Evolutionary conservation across 2,113 vertebrate species (phyloP), one percentile per base, ranked within the genome.

Genomic region (Urocynchramus pylzowi): DNA sequence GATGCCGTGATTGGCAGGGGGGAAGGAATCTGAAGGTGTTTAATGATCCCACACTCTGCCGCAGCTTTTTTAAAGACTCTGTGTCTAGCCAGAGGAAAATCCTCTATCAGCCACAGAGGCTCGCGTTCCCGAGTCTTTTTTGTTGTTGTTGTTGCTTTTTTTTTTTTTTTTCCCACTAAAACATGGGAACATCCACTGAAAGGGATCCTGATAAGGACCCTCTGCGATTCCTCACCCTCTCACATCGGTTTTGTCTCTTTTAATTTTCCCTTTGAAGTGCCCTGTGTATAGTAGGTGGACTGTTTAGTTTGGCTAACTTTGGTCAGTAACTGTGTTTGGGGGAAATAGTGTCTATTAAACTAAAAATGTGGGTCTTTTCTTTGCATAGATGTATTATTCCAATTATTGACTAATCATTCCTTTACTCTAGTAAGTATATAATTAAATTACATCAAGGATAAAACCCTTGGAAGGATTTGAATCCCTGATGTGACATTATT

Each of bases 31-130:
- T 69, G 93, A 88, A 96, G 96, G 96, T 96, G 96, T 97, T 97
- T 96, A 97, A 96, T 97, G 97, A 97, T 97, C 96, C 97, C 97
- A 98, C 97, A 97, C 97, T 96, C 75, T 68, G 93, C 79, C 35
- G 14, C 42, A 74, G 93, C 92, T 94, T 93, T 98, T 96, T 95
- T 97, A 93, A 96, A 97, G 90, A 71, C 87, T 96, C 56, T 47
- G 75, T 92, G 97, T 98, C 98, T 97, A 80, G 98, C 97, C 87
- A 89, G 93, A 93, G 81, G 94, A 96, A 97, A 97, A 95, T 95
- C 93, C 96, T 95, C 87, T 98, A 96, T 97, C 97, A 97, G 95
- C 70, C 78, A 22, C 95, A 89, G 87, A 93, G 90, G 78, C 84
- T 89, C 57, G 13, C 89, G 71, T 94, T 96, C 96, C 96, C 27